These are phyloP conservation scores for Dreissena rostriformis DNA, from an alignment of 1,140 invertebrate genomes.

Conservation along the genomic window DNA sequence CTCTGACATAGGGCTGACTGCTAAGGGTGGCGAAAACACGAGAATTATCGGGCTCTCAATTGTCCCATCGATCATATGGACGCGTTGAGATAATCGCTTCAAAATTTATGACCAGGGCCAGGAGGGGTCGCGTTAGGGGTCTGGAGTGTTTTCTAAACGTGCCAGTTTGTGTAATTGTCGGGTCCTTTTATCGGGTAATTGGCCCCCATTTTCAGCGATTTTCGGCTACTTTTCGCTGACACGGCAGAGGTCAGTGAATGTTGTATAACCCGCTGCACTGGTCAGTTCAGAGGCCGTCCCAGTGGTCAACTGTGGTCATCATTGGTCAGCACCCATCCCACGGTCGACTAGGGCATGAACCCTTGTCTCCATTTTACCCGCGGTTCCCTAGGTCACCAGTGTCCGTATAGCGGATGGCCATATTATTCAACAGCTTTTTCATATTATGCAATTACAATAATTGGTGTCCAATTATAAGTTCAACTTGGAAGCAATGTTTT, in stretches of 20 bases:
- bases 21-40: slow-evolving; percentile 8
- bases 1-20: slow-evolving; percentile 13
- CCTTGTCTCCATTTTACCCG: no score
- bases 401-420: no score
- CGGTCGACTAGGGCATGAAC: no score
- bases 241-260: slow-evolving; percentile 21
- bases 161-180: slow-evolving; percentile 50
- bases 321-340: no score
- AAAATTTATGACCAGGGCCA: slow-evolving; percentile 41
- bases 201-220: slow-evolving; percentile 38
- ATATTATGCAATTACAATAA: no score
- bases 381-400: no score
- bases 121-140: background rate
- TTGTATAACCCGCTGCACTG: slow-evolving; percentile 33
- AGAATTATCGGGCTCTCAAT: slow-evolving; percentile 19
- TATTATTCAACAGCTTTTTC: no score
- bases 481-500: no score
- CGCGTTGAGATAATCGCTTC: slow-evolving; percentile 40
- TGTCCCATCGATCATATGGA: slow-evolving; percentile 16
- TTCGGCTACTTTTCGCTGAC: slow-evolving; percentile 5
- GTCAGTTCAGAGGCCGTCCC: no score
- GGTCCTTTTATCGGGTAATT: slow-evolving; percentile 39
- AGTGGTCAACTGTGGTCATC: no score
- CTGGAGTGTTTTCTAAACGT: slow-evolving; percentile 37
- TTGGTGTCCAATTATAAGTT: no score